Evolutionary conservation across 2,888 invertebrate genomes (phyloP), one percentile per base, ranked within the genome.

Genomic region (Petrophora chlorosata): DNA sequence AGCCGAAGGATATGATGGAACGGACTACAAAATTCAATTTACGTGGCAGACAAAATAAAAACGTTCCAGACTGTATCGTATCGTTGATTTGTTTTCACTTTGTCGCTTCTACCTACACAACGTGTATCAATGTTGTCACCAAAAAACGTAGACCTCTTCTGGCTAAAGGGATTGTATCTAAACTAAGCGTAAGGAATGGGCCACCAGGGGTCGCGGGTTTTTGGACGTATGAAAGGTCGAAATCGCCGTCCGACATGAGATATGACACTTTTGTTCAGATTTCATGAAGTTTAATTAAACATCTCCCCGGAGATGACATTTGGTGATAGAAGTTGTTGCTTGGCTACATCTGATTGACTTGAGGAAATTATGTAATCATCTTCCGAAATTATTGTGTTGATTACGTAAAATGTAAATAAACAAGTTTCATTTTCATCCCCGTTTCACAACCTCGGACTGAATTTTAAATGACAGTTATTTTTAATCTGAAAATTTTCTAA

Each of bases 31-130:
- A 86, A 87, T 86, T 88, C 85, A 85, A 88, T 87, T 50, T 85
- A 85, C 82, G 76, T 73, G 73, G 74, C 77, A 85, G 82, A 86
- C 82, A 80, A 87, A 85, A 85, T 83, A 85, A 86, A 86, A 87
- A 81, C 74, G 73, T 71, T 70, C 63, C 77, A 68, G 71, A 65
- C 74, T 70, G 71, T 63, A 74, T 71, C 70, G 78, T 79, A 78
- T 77, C 80, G 79, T 79, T 79, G 82, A 86, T 86, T 85, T 83
- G 83, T 84, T 85, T 83, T 79, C 75, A 73, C 71, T 79, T 76
- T 76, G 79, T 74, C 78, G 68, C 70, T 70, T 73, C 63, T 65
- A 70, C 63, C 58, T 63, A 62, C 54, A 69, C 62, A 66, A 64
- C 70, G 67, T 59, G 59, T 59, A 61, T 65, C 63, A 59, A 64